Evolutionary conservation across 2,888 invertebrate species (phyloP).

Genomic region (Gonocerus acuteangulatus): DNA sequence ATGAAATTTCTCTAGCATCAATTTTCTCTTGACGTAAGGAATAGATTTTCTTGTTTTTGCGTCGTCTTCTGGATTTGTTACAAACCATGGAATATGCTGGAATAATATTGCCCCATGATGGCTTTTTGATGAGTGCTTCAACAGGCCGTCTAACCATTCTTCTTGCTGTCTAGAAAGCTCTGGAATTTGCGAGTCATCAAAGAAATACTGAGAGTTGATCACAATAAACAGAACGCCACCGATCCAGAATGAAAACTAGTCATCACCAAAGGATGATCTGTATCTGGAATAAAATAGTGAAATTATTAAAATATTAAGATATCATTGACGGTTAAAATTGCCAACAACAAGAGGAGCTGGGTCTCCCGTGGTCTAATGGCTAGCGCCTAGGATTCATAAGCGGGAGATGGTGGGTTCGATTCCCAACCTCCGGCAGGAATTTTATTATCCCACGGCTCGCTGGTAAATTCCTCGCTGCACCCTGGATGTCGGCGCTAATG

Average conservation of each 20-base stretch:
- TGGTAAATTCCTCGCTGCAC: too few relatives aligned
- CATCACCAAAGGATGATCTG: conserved; percentile 44
- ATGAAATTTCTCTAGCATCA: conserved; percentile 43
- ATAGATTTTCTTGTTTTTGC: conserved; percentile 44
- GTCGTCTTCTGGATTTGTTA: conserved; percentile 41
- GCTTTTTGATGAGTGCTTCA: conserved; percentile 37
- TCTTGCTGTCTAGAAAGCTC: conserved; percentile 43
- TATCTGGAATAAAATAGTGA: too few relatives aligned
- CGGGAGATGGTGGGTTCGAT: too few relatives aligned
- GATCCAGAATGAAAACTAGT: conserved; percentile 47
- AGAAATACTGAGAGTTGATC: conserved; percentile 46
- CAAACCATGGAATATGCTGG: conserved; percentile 48
- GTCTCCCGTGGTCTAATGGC: too few relatives aligned
- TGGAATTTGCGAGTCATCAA: conserved; percentile 38
- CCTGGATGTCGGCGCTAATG: too few relatives aligned
- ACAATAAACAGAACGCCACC: conserved; percentile 48
- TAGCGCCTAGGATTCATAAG: too few relatives aligned
- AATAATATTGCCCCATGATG: conserved; percentile 41
- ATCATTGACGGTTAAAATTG: too few relatives aligned
- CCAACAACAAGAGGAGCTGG: too few relatives aligned
- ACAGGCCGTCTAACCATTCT: conserved; percentile 44
- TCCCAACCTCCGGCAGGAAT: too few relatives aligned
- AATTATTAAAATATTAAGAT: too few relatives aligned
- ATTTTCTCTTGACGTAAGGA: conserved; percentile 39
- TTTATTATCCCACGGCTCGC: too few relatives aligned